phyloP scores from a whole-genome alignment of 2,888 invertebrate species.

The Chrysodeixis includens region DNA sequence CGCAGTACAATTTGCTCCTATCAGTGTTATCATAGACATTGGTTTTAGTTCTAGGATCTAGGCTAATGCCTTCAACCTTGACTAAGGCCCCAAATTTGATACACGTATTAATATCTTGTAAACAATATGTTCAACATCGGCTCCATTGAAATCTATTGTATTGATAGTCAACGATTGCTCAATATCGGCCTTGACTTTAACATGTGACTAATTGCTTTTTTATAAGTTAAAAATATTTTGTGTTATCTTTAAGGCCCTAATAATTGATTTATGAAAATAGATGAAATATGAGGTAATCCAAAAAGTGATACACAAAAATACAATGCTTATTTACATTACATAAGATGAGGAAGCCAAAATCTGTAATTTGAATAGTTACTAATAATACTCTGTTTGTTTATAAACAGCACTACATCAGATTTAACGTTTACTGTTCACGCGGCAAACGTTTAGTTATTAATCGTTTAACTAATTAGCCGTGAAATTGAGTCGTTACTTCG shows the following conservation, averaged over 20 bases:
- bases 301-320: too few relatives aligned
- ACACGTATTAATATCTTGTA: not conserved
- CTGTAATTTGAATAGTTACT: too few relatives aligned
- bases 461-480: conserved; percentile 16
- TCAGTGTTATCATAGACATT: not conserved
- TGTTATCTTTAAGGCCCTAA: too few relatives aligned
- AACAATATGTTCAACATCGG: not conserved
- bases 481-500: conserved; percentile 15
- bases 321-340: too few relatives aligned
- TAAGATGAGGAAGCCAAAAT: too few relatives aligned
- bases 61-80: conserved; percentile 10
- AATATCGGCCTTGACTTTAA: not conserved
- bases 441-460: conserved; percentile 5
- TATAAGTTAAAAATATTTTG: not conserved
- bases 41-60: not conserved
- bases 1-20: not conserved
- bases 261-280: too few relatives aligned
- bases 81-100: not conserved
- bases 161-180: not conserved
- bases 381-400: not conserved
- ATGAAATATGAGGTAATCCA: too few relatives aligned
- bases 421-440: not conserved
- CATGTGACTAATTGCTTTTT: not conserved
- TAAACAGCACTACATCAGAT: not conserved
- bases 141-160: not conserved